A percentile compares a stretch with the other conserved stretches of the same genome.
phyloP scores from a whole-genome alignment of 2,113 vertebrate species.

The Castor canadensis region DNA sequence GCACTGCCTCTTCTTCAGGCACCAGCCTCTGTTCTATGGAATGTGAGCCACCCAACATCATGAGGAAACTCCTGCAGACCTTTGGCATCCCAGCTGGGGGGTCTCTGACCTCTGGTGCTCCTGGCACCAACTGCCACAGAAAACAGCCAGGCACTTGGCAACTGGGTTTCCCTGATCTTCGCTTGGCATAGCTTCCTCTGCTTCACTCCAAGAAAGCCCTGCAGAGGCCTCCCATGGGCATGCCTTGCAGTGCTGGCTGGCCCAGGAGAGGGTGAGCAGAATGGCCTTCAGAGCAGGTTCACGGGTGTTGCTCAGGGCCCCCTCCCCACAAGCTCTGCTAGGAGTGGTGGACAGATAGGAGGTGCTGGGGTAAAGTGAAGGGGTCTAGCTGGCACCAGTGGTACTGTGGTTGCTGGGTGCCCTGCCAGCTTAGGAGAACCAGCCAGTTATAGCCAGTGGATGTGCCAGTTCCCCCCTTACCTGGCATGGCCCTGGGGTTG shows the following conservation, averaged over 20 bases:
- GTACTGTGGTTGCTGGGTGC: neutral
- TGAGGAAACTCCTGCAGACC: neutral
- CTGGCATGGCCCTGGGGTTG: neutral
- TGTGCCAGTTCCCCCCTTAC: neutral
- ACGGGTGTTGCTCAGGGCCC: neutral
- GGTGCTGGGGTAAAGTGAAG: neutral
- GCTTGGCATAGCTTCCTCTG: conserved; percentile 31
- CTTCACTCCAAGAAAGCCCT: conserved; percentile 56
- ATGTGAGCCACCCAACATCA: neutral
- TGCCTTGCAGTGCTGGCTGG: conserved; percentile 30
- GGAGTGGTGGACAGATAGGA: neutral
- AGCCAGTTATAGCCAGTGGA: neutral
- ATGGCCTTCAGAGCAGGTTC: conserved; percentile 4
- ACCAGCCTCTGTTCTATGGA: neutral
- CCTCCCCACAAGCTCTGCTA: neutral
- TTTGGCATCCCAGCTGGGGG: neutral
- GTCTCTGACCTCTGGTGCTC: neutral
- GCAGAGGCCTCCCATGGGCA: conserved; percentile 56
- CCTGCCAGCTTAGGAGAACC: neutral
- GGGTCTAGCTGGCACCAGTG: neutral
- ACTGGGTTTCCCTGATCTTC: conserved; percentile 44
- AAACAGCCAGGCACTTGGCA: conserved; percentile 12
- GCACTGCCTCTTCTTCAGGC: neutral
- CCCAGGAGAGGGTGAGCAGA: neutral
- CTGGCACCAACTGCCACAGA: neutral